Conservation (phyloP, 2,888 invertebrate genomes). For the Calameuta pallipes region DNA sequence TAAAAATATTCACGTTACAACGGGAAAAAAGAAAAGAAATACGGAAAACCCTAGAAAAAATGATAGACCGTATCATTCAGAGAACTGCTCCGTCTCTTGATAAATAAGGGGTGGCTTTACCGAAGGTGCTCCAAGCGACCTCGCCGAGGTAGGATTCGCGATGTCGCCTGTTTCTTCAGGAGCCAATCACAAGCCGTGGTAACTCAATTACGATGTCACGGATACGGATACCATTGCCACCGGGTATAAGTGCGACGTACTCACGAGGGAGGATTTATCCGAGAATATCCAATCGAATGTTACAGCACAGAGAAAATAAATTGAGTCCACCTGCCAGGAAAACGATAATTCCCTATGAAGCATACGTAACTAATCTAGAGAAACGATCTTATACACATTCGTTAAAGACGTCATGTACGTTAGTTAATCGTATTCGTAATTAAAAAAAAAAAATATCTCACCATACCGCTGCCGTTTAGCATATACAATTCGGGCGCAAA, state of each 20-base stretch:
- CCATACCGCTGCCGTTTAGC: background rate
- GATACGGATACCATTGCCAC: background rate
- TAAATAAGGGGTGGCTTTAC: background rate
- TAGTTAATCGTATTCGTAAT: background rate
- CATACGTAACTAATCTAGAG: background rate
- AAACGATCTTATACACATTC: too few relatives aligned
- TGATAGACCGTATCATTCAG: background rate
- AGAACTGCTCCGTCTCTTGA: background rate
- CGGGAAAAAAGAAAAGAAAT: background rate
- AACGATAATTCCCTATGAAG: background rate
- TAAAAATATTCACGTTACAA: background rate
- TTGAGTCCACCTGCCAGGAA: background rate
- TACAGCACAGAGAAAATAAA: background rate
- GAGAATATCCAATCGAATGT: background rate
- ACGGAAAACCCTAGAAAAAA: background rate
- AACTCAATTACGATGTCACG: slow-evolving; percentile 3
- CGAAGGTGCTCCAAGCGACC: background rate
- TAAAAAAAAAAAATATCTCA: background rate
- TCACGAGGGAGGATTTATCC: background rate
- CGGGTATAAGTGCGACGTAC: background rate
- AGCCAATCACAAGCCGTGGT: background rate
- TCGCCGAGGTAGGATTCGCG: background rate
- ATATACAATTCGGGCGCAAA: background rate
- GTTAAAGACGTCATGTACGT: too few relatives aligned
- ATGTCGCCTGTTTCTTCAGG: background rate